A percentile compares a stretch with the other conserved stretches of the same genome.
These are phyloP conservation scores for Macaria notata DNA, from an alignment of 2,888 invertebrate species.

Conservation along the genomic window DNA sequence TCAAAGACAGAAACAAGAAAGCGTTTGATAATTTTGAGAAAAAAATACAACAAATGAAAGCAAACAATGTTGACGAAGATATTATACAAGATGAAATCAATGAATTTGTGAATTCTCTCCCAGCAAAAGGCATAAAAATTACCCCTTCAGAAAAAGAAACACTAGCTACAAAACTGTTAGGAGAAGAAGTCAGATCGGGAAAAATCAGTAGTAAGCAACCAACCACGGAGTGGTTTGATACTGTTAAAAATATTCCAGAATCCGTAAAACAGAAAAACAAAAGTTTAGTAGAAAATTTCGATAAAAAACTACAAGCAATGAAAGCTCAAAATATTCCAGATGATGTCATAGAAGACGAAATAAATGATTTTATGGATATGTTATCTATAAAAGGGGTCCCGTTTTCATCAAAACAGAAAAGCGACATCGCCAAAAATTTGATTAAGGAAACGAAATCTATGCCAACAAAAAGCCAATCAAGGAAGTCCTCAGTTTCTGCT, in stretches of 20 bases:
- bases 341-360: slow-evolving; percentile 7
- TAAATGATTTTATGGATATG: not conserved
- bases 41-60: not conserved
- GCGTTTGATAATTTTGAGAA: not conserved
- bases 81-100: slow-evolving; percentile 1
- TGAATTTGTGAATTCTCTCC: not conserved
- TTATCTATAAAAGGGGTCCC: not conserved
- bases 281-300: not conserved
- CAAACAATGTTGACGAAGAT: not conserved
- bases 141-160: not conserved
- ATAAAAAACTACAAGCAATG: not conserved
- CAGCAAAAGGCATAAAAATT: not conserved
- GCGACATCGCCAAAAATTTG: not conserved
- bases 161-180: not conserved
- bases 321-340: not conserved
- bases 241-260: not conserved
- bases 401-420: not conserved
- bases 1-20: not conserved
- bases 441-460: not conserved
- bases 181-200: not conserved
- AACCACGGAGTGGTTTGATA: not conserved
- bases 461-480: not conserved
- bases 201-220: not conserved
- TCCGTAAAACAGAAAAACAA: not conserved
- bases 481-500: not conserved